phyloP scores from a whole-genome alignment of 2,797 vertebrate species.

The Pteronotus mesoamericanus region DNA sequence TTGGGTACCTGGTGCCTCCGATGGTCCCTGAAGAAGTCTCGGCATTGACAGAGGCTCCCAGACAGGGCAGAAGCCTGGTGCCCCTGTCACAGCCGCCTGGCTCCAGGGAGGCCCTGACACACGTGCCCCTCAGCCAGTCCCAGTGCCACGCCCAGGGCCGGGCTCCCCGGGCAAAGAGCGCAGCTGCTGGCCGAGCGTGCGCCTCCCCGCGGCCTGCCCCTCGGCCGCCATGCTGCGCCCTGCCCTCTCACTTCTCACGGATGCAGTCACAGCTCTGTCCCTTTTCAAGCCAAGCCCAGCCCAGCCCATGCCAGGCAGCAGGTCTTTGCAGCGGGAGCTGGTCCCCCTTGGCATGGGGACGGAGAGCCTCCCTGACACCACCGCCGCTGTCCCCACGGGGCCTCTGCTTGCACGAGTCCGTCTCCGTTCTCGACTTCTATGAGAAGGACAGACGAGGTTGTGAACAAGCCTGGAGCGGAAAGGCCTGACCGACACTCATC shows the following conservation, averaged over 20 bases:
- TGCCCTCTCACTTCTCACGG: slow-evolving; percentile 64
- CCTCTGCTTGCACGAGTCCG: slow-evolving; percentile 63
- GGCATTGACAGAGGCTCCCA: slow-evolving; percentile 73
- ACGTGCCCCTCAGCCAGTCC: not conserved
- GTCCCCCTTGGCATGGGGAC: slow-evolving; percentile 25
- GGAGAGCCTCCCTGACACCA: not conserved
- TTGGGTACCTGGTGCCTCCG: slow-evolving; percentile 54
- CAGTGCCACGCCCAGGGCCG: not conserved
- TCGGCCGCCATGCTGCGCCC: no score
- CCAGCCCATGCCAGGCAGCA: slow-evolving; percentile 69
- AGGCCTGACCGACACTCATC: not conserved
- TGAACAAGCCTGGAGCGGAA: not conserved
- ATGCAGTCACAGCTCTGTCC: slow-evolving; percentile 48
- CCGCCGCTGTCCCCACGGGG: not conserved
- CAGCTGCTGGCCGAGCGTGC: not conserved
- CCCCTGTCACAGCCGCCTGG: accelerated
- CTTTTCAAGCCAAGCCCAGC: slow-evolving; percentile 76
- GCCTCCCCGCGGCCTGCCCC: not conserved
- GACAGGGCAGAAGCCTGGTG: not conserved
- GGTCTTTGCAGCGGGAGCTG: slow-evolving; percentile 66
- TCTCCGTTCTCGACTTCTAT: not conserved
- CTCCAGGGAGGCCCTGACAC: not conserved
- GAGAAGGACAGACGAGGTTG: not conserved
- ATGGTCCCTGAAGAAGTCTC: slow-evolving; percentile 52
- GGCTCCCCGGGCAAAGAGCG: not conserved